phyloP scores from a whole-genome alignment of 2,113 vertebrate species.

The Dermatemys mawii region DNA sequence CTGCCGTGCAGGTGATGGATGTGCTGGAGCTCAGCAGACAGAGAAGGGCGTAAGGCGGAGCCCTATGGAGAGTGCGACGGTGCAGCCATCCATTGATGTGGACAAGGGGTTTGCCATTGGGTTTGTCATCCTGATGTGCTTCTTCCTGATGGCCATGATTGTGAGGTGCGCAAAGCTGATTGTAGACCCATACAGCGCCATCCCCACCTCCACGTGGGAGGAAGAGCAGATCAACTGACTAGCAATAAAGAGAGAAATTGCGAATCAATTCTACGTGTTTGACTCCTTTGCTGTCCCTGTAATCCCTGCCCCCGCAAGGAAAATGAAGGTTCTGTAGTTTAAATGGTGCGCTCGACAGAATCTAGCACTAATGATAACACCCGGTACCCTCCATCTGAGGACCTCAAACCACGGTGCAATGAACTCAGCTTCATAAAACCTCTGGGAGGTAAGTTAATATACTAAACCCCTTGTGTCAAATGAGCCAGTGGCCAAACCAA shows the following conservation, averaged over 20 bases:
- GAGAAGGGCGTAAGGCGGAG: background rate
- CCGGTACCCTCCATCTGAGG: background rate
- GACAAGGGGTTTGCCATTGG: slow-evolving; percentile 89
- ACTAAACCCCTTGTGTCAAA: background rate
- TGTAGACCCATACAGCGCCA: slow-evolving; percentile 88
- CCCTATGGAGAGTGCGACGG: slow-evolving; percentile 79
- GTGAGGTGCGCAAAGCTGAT: slow-evolving; percentile 89
- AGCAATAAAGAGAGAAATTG: too few relatives aligned
- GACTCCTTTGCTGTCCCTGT: background rate
- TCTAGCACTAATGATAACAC: background rate
- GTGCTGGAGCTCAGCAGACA: rapidly evolving
- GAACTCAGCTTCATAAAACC: background rate
- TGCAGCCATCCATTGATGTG: slow-evolving; percentile 78
- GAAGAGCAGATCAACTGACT: slow-evolving; percentile 75
- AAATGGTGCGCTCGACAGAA: background rate
- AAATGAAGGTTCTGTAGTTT: background rate
- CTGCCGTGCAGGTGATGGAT: rapidly evolving
- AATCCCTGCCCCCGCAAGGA: background rate
- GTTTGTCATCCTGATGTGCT: slow-evolving; percentile 83
- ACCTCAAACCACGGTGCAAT: background rate
- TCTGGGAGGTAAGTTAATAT: background rate
- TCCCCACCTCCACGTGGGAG: slow-evolving; percentile 88
- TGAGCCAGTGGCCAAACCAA: background rate
- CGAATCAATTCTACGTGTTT: background rate
- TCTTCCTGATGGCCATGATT: slow-evolving; percentile 87